Percentiles rank a stretch among this genome's conserved stretches.
Evolutionary conservation across 2,888 invertebrate genomes (phyloP).

Genomic region (Amblyteles armatorius): DNA sequence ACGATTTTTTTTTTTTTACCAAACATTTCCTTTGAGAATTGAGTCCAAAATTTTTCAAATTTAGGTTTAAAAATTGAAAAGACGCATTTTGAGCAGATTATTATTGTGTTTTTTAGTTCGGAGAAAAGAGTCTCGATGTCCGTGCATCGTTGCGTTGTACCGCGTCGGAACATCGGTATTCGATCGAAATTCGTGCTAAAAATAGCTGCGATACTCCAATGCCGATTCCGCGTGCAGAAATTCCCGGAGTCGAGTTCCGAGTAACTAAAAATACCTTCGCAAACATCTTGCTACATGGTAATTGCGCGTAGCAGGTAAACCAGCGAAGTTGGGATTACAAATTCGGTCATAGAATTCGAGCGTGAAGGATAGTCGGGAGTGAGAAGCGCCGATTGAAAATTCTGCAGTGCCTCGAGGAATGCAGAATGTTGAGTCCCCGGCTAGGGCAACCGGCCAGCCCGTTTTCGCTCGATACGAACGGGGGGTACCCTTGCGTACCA

Average conservation of each 20-base stretch:
- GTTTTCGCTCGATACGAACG: slow-evolving; percentile 66
- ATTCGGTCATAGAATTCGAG: slow-evolving; percentile 29
- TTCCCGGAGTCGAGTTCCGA: neutral
- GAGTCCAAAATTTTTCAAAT: too few species aligned
- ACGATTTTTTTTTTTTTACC: neutral
- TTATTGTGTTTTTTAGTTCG: too few species aligned
- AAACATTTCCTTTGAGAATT: neutral
- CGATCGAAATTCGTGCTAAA: neutral
- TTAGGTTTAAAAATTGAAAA: neutral
- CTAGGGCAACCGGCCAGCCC: slow-evolving; percentile 63
- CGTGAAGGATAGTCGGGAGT: slow-evolving; percentile 31
- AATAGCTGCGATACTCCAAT: slow-evolving; percentile 2
- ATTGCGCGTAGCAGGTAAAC: slow-evolving; percentile 34
- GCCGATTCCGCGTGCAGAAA: slow-evolving; percentile 4
- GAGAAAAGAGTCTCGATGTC: too few species aligned
- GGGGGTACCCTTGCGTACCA: slow-evolving; percentile 57
- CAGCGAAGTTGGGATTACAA: slow-evolving; percentile 32
- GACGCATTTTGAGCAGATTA: neutral
- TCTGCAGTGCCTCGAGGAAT: slow-evolving; percentile 67
- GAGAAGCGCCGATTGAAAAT: slow-evolving; percentile 64
- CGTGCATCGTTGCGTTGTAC: neutral
- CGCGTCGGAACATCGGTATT: neutral
- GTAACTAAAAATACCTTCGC: slow-evolving; percentile 17
- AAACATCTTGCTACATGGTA: slow-evolving; percentile 19
- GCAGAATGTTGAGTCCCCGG: slow-evolving; percentile 65